A percentile compares a stretch with the other conserved stretches of the same genome.
Conservation (phyloP, 2,888 invertebrate genomes). For the Synergus gifuensis region DNA sequence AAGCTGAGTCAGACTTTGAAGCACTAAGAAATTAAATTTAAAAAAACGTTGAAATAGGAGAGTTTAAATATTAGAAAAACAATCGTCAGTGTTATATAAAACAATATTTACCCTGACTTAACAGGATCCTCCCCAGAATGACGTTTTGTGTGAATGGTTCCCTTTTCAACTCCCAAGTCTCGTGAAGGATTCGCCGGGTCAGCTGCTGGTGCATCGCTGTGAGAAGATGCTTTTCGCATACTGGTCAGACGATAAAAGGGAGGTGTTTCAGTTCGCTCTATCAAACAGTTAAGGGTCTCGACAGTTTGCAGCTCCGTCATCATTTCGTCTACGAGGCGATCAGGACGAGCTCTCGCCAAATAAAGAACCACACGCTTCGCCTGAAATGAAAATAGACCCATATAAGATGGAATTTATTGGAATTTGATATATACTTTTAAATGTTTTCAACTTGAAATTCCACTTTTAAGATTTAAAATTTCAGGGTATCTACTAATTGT, state of each 20-base stretch:
- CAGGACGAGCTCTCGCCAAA: conserved; percentile 94
- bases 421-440: background rate
- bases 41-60: background rate
- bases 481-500: background rate
- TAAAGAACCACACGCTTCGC: conserved; percentile 97
- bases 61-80: background rate
- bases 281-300: conserved; percentile 96
- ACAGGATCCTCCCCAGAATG: conserved; percentile 94
- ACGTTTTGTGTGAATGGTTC: conserved; percentile 97
- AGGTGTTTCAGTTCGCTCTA: conserved; percentile 98
- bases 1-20: conserved; percentile 83
- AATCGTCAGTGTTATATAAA: background rate
- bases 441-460: too few species aligned
- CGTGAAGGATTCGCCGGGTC: conserved; percentile 79
- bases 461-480: too few species aligned
- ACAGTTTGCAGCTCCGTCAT: conserved; percentile 98
- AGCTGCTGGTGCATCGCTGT: conserved; percentile 81
- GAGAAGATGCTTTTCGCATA: conserved; percentile 93
- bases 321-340: conserved; percentile 96
- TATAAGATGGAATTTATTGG: background rate
- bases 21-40: conserved; percentile 72
- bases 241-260: conserved; percentile 97
- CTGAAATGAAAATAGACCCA: conserved; percentile 77
- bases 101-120: conserved; percentile 83
- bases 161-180: conserved; percentile 90